Evolutionary conservation across 1,140 invertebrate species (phyloP).

Genomic region (Pogonognathellus flavescens): DNA sequence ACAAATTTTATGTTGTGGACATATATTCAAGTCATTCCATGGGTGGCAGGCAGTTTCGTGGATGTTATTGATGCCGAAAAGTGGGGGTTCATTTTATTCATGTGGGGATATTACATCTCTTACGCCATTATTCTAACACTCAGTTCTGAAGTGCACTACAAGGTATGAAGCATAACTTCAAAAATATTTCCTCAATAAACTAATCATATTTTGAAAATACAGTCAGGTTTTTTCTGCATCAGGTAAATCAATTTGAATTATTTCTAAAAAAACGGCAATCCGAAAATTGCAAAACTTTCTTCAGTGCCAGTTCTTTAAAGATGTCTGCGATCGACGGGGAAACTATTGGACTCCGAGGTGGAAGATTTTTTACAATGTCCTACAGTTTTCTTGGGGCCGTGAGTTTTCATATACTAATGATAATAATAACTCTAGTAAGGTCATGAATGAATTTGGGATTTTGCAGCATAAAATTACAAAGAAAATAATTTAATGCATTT

Average conservation of each 20-base stretch:
- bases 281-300: not conserved
- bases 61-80: slow-evolving; percentile 28
- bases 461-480: too few relatives aligned
- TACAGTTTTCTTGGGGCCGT: slow-evolving; percentile 27
- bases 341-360: not conserved
- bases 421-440: not conserved
- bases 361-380: slow-evolving; percentile 18
- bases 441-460: not conserved
- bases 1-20: slow-evolving; percentile 7
- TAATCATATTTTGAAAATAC: not conserved
- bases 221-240: not conserved
- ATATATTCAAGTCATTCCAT: slow-evolving; percentile 29
- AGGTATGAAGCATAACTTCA: not conserved
- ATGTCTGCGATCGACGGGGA: not conserved
- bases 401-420: not conserved
- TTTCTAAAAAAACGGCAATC: slow-evolving; percentile 9
- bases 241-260: not conserved
- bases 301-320: not conserved
- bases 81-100: slow-evolving; percentile 40
- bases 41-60: slow-evolving; percentile 9
- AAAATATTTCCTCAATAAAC: not conserved
- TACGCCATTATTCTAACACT: not conserved
- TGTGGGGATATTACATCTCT: slow-evolving; percentile 21
- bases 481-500: too few relatives aligned
- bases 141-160: slow-evolving; percentile 25